Evolutionary conservation across 2,797 vertebrate species (phyloP).

Genomic region (Tolypeutes matacus): DNA sequence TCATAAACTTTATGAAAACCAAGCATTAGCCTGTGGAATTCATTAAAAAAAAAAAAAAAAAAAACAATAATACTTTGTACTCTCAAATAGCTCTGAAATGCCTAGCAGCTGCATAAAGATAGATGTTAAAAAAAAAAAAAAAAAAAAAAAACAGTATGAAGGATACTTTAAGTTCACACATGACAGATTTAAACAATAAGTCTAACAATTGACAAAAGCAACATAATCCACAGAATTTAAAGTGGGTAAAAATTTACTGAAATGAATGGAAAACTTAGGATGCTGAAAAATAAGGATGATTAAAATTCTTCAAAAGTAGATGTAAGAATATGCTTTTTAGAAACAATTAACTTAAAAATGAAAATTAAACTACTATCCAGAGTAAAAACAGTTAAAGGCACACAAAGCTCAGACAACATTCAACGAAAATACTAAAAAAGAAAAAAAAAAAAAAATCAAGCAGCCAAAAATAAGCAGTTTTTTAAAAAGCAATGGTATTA

Average conservation of each 20-base stretch:
- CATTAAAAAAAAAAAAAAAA: neutral
- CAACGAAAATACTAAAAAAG: slow-evolving; percentile 73
- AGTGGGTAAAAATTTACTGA: neutral
- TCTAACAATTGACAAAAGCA: slow-evolving; percentile 71
- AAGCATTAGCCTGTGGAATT: slow-evolving; percentile 59
- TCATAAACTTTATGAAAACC: slow-evolving; percentile 55
- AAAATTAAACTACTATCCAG: slow-evolving; percentile 44
- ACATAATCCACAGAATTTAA: neutral
- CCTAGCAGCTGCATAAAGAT: slow-evolving; percentile 54
- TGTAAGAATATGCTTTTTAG: neutral
- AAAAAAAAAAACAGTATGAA: neutral
- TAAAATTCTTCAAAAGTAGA: slow-evolving; percentile 67
- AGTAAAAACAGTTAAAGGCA: slow-evolving; percentile 29
- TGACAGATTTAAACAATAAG: slow-evolving; percentile 63
- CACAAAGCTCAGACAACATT: slow-evolving; percentile 25
- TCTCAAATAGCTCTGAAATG: slow-evolving; percentile 62
- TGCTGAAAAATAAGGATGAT: slow-evolving; percentile 48
- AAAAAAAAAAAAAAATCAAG: slow-evolving; percentile 81
- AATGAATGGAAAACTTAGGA: slow-evolving; percentile 69
- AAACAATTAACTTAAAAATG: slow-evolving; percentile 64
- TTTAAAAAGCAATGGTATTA: slow-evolving; percentile 71
- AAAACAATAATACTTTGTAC: slow-evolving; percentile 54
- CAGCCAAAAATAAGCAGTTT: slow-evolving; percentile 42
- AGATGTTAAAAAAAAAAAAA: neutral
- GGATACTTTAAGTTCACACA: slow-evolving; percentile 60